Conservation (phyloP, 2,888 invertebrate genomes). For the Machimus atricapillus region DNA sequence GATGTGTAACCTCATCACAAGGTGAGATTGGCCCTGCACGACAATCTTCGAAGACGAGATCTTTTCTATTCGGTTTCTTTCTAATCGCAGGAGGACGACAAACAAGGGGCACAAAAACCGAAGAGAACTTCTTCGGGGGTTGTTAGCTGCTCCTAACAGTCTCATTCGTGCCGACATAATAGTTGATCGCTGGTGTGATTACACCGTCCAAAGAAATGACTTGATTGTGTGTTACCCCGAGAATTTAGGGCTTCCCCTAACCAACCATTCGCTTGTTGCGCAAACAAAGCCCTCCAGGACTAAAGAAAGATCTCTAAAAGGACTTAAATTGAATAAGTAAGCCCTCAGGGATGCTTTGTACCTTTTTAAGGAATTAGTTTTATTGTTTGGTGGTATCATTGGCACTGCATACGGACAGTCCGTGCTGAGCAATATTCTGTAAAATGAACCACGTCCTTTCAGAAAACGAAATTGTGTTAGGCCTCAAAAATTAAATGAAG, state of each 20-base stretch:
- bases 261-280: constrained; percentile 50
- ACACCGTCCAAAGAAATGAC: constrained; percentile 48
- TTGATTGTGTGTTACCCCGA: constrained; percentile 49
- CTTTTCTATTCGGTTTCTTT: neutral
- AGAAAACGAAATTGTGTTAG: constrained; percentile 27
- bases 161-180: constrained; percentile 51
- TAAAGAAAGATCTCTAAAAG: constrained; percentile 12
- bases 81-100: neutral
- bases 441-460: neutral
- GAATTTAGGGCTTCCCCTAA: constrained; percentile 43
- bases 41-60: neutral
- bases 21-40: neutral
- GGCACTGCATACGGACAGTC: neutral
- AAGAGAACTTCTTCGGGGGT: neutral
- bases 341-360: neutral
- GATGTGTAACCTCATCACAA: neutral
- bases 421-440: neutral
- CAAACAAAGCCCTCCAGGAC: constrained; percentile 50
- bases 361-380: constrained; percentile 47
- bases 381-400: constrained; percentile 49
- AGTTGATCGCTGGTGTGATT: constrained; percentile 51
- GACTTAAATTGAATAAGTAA: constrained; percentile 40
- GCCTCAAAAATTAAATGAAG: constrained; percentile 36
- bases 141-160: constrained; percentile 48
- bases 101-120: neutral